phyloP scores from a whole-genome alignment of 2,888 invertebrate genomes.

The Alitta virens region DNA sequence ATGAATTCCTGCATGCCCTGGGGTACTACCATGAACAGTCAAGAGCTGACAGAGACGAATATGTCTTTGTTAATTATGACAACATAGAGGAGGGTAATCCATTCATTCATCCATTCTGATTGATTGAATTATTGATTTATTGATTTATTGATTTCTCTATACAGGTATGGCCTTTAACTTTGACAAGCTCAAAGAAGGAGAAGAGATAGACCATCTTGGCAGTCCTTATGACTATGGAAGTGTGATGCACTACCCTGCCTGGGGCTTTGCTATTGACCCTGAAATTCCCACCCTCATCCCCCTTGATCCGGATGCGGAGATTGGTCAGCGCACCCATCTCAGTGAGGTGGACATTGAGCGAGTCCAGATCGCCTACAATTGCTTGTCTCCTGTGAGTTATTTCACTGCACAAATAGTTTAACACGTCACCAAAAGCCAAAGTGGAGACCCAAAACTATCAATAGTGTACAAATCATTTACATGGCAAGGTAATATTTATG shows the following conservation, averaged over 20 bases:
- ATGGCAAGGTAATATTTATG: neutral
- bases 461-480: neutral
- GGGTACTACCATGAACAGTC: conserved; percentile 85
- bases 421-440: too few species aligned
- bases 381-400: conserved; percentile 26
- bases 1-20: conserved; percentile 76
- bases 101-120: too few species aligned
- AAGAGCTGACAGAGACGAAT: conserved; percentile 74
- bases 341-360: conserved; percentile 55
- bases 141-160: neutral
- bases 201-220: conserved; percentile 55
- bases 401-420: too few species aligned
- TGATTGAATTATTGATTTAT: too few species aligned
- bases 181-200: conserved; percentile 49
- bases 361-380: conserved; percentile 56
- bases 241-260: conserved; percentile 72
- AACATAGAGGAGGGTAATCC: conserved; percentile 65
- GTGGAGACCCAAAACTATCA: too few species aligned
- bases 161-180: neutral
- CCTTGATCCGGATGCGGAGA: conserved; percentile 57
- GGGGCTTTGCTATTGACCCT: conserved; percentile 57
- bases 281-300: conserved; percentile 57
- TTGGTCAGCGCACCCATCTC: conserved; percentile 61
- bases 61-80: conserved; percentile 71
- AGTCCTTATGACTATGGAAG: conserved; percentile 77